phyloP scores from a whole-genome alignment of 2,113 vertebrate species.

The Bucco capensis region DNA sequence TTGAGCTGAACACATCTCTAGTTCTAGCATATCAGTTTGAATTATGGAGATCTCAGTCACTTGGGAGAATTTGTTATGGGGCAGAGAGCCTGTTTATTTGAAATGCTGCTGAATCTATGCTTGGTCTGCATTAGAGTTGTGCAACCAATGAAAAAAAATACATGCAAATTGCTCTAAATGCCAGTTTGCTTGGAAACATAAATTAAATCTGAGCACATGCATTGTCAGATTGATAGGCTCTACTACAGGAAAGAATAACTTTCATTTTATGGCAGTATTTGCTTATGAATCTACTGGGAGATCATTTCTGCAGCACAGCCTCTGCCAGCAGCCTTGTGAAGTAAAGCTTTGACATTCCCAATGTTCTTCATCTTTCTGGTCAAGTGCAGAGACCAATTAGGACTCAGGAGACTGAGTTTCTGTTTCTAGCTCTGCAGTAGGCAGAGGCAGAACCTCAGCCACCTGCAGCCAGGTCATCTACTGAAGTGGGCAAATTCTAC shows the following conservation, averaged over 20 bases:
- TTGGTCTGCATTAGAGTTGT: neutral
- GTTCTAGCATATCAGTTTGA: neutral
- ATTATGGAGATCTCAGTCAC: neutral
- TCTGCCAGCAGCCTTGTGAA: neutral
- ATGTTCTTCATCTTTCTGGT: neutral
- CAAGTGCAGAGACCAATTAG: neutral
- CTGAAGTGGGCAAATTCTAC: neutral
- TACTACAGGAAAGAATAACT: neutral
- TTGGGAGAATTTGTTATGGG: neutral
- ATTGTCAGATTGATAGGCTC: neutral
- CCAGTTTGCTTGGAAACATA: neutral
- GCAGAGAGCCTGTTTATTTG: neutral
- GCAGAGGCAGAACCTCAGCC: neutral
- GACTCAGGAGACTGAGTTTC: neutral
- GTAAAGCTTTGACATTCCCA: neutral
- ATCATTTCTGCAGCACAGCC: neutral
- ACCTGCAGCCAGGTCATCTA: neutral
- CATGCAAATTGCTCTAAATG: neutral
- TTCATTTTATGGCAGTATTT: neutral
- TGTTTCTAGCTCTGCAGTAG: neutral
- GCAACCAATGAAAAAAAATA: neutral
- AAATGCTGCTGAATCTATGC: neutral
- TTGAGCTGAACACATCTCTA: neutral
- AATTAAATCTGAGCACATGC: neutral
- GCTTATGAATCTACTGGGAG: neutral